phyloP scores from a whole-genome alignment of 1,140 invertebrate species.

The Homalodisca vitripennis region DNA sequence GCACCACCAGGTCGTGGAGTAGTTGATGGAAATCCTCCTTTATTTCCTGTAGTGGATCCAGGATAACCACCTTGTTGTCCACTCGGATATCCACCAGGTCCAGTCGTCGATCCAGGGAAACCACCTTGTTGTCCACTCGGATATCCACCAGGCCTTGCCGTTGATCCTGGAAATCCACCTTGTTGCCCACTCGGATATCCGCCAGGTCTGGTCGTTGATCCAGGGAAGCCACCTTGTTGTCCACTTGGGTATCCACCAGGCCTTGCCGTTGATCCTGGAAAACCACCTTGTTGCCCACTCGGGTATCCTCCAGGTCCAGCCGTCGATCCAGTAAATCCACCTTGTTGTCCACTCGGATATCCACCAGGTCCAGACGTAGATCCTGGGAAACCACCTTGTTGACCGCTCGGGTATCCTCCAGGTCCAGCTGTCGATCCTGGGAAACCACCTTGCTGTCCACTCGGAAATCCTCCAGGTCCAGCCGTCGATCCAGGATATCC shows the following conservation, averaged over 20 bases:
- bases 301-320: slow-evolving; percentile 35
- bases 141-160: slow-evolving; percentile 33
- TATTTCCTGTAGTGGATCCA: slow-evolving; percentile 36
- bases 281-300: not conserved
- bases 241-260: slow-evolving; percentile 36
- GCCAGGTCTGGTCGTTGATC: not conserved
- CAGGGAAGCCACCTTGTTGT: slow-evolving; percentile 22
- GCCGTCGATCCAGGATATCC: slow-evolving; percentile 39
- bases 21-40: slow-evolving; percentile 8
- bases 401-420: slow-evolving; percentile 38
- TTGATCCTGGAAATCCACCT: slow-evolving; percentile 17
- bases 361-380: slow-evolving; percentile 39
- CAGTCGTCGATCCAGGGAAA: slow-evolving; percentile 35
- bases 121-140: slow-evolving; percentile 37
- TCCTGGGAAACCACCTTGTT: slow-evolving; percentile 36
- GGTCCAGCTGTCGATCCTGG: slow-evolving; percentile 37
- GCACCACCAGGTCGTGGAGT: slow-evolving; percentile 32
- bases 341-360: too few species aligned
- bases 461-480: slow-evolving; percentile 39
- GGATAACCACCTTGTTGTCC: slow-evolving; percentile 39
- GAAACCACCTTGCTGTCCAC: slow-evolving; percentile 35
- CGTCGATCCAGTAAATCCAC: slow-evolving; percentile 35
- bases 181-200: slow-evolving; percentile 20
- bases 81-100: slow-evolving; percentile 9
- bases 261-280: not conserved